Evolutionary conservation across 2,113 vertebrate species (phyloP).

Genomic region (Corvus moneduloides): DNA sequence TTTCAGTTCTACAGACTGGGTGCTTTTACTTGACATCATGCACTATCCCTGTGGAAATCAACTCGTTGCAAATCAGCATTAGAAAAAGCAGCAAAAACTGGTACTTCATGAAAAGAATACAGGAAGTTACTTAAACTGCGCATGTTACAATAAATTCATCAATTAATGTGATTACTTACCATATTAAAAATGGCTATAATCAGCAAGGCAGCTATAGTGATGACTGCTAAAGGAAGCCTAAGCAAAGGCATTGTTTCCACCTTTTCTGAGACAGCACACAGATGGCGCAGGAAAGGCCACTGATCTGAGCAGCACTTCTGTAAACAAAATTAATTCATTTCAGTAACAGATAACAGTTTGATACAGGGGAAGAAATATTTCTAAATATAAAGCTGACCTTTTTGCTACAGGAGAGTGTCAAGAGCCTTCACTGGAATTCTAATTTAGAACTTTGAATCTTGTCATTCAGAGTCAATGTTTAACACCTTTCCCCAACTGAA

Average conservation of each 20-base stretch:
- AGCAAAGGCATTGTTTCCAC: constrained; percentile 86
- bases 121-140: neutral
- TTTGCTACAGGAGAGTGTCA: neutral
- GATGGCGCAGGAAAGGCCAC: constrained; percentile 68
- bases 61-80: neutral
- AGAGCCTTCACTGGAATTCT: neutral
- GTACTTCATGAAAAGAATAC: neutral
- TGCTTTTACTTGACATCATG: neutral
- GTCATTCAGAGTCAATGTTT: neutral
- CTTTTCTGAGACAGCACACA: constrained; percentile 78
- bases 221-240: constrained; percentile 81
- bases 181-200: constrained; percentile 84
- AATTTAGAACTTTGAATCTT: neutral
- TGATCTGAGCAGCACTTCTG: constrained; percentile 82
- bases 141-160: neutral
- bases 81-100: neutral
- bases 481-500: neutral
- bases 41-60: neutral
- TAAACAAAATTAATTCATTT: neutral
- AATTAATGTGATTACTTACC: constrained; percentile 66
- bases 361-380: neutral
- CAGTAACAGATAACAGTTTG: neutral
- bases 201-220: constrained; percentile 82
- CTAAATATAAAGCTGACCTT: neutral
- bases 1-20: neutral